Conservation (phyloP, 2,113 vertebrate species). For the Tupaia tana region DNA sequence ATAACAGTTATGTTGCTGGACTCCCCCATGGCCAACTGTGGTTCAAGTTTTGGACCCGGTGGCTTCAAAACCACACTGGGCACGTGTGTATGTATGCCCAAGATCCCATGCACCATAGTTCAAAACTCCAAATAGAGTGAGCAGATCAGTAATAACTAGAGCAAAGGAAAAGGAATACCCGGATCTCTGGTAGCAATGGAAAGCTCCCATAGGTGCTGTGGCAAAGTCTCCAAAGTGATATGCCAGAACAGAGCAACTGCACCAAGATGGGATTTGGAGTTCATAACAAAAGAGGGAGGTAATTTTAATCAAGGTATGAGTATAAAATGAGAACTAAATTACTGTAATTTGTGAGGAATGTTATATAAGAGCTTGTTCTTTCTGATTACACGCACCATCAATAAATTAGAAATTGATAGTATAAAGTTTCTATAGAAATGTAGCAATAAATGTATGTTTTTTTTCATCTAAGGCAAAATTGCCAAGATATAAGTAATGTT, state of each 20-base stretch:
- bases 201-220: not conserved
- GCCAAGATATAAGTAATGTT: not conserved
- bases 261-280: not conserved
- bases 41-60: too few relatives aligned
- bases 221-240: not conserved
- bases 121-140: not conserved
- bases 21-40: too few relatives aligned
- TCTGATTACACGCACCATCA: slow-evolving; percentile 71
- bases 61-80: too few relatives aligned
- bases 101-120: not conserved
- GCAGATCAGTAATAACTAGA: rapidly evolving
- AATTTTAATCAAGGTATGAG: slow-evolving; percentile 75
- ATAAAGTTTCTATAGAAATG: slow-evolving; percentile 53
- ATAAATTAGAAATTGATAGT: slow-evolving; percentile 74
- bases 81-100: too few relatives aligned
- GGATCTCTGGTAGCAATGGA: not conserved
- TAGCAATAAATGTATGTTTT: slow-evolving; percentile 44
- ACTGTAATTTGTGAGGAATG: slow-evolving; percentile 68
- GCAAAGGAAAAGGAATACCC: not conserved
- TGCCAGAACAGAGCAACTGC: not conserved
- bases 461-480: slow-evolving; percentile 42
- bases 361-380: slow-evolving; percentile 69
- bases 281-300: slow-evolving; percentile 70
- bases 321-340: slow-evolving; percentile 69
- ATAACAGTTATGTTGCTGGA: too few relatives aligned